Evolutionary conservation across 2,888 invertebrate genomes (phyloP).

Genomic region (Adelphocoris suturalis): DNA sequence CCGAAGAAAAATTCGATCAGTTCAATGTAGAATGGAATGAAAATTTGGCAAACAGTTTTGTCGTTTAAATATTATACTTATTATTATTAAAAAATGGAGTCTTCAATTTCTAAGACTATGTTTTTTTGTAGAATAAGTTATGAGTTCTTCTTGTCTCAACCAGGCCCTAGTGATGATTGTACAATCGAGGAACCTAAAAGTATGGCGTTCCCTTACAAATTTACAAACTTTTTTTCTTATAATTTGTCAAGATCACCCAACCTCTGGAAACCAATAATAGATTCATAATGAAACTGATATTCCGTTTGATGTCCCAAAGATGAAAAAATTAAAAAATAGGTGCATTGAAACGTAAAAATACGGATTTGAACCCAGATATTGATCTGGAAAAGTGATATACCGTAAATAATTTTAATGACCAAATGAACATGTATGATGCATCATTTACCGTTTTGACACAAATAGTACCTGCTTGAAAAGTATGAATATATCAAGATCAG

Average conservation of each 20-base stretch:
- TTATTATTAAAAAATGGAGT: conserved; percentile 55
- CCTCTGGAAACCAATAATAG: neutral
- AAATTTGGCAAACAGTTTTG: conserved; percentile 65
- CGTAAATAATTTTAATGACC: too few species aligned
- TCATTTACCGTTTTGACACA: too few species aligned
- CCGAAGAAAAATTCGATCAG: conserved; percentile 52
- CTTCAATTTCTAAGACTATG: conserved; percentile 56
- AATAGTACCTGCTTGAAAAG: too few species aligned
- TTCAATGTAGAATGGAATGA: conserved; percentile 66
- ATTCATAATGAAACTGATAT: neutral
- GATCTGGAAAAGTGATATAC: too few species aligned
- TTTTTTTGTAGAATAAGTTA: conserved; percentile 40
- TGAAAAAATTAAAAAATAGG: too few species aligned
- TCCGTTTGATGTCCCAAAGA: too few species aligned
- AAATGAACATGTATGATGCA: too few species aligned
- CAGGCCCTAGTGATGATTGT: conserved; percentile 69
- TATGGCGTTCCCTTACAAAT: conserved; percentile 60
- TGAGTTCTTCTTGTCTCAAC: conserved; percentile 41
- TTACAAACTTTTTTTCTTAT: neutral
- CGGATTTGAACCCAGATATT: too few species aligned
- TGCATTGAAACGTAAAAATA: too few species aligned
- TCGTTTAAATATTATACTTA: conserved; percentile 50
- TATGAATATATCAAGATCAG: neutral
- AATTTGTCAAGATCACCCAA: neutral
- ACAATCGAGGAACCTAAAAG: conserved; percentile 56